Evolutionary conservation across 2,113 vertebrate species (phyloP).

Genomic region (Rhipidura dahli): DNA sequence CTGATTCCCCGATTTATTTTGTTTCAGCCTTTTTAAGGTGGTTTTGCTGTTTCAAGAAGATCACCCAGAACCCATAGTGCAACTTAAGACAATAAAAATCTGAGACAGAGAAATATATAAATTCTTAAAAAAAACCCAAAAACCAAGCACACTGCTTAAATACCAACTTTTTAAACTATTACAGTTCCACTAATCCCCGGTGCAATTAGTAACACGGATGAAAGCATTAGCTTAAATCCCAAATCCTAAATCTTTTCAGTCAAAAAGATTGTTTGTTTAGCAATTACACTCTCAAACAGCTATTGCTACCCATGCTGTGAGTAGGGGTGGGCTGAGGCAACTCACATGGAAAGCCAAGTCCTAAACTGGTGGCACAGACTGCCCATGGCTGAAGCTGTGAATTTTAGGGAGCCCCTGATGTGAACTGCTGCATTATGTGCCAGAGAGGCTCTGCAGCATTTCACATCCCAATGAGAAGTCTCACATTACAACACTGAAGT

Average conservation of each 20-base stretch:
- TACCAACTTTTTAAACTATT: neutral
- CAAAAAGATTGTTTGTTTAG: neutral
- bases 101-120: neutral
- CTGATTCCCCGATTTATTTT: neutral
- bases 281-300: neutral
- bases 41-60: neutral
- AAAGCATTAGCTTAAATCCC: conserved; percentile 1
- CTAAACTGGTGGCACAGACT: neutral
- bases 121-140: neutral
- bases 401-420: neutral
- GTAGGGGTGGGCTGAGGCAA: neutral
- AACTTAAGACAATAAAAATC: neutral
- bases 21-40: neutral
- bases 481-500: neutral
- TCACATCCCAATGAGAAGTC: neutral
- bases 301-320: neutral
- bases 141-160: neutral
- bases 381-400: neutral
- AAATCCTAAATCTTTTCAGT: conserved; percentile 27
- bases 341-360: neutral
- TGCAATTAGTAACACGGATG: neutral
- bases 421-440: neutral
- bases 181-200: neutral
- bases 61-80: neutral
- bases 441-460: neutral